phyloP scores from a whole-genome alignment of 2,888 invertebrate species.

The Palloptera scutellata region DNA sequence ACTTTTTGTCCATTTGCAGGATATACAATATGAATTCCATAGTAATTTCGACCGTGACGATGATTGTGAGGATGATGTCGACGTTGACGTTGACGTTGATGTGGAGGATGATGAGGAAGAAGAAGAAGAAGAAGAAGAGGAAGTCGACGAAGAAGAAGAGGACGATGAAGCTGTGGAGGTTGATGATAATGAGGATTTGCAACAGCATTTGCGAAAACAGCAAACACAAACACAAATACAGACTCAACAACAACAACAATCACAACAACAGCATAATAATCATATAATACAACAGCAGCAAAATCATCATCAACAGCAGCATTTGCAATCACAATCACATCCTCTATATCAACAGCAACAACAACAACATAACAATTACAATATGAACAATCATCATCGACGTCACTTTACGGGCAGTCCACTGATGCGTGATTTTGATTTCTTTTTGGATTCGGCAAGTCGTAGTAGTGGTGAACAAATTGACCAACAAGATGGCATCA shows the following conservation, averaged over 20 bases:
- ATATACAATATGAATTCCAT: slow-evolving; percentile 69
- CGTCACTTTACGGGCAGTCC: slow-evolving; percentile 57
- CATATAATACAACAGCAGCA: slow-evolving; percentile 22
- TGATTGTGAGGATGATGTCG: slow-evolving; percentile 51
- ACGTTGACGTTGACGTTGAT: slow-evolving; percentile 44
- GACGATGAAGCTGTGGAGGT: slow-evolving; percentile 46
- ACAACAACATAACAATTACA: slow-evolving; percentile 38
- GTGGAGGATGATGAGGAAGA: slow-evolving; percentile 54
- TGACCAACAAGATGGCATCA: slow-evolving; percentile 61
- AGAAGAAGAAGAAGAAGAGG: slow-evolving; percentile 40
- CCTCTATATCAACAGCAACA: slow-evolving; percentile 41
- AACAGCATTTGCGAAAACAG: slow-evolving; percentile 32
- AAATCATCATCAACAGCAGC: slow-evolving; percentile 41
- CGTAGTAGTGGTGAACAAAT: slow-evolving; percentile 63
- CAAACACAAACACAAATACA: slow-evolving; percentile 32
- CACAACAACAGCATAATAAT: slow-evolving; percentile 27
- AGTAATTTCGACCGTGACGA: slow-evolving; percentile 56
- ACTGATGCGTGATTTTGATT: slow-evolving; percentile 62
- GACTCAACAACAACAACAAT: slow-evolving; percentile 28
- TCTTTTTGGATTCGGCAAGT: slow-evolving; percentile 63
- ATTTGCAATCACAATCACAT: slow-evolving; percentile 39
- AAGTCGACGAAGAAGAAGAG: slow-evolving; percentile 27
- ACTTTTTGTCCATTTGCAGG: slow-evolving; percentile 53
- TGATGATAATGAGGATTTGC: slow-evolving; percentile 50
- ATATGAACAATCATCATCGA: slow-evolving; percentile 38